phyloP scores from a whole-genome alignment of 2,113 vertebrate species.

The Leiothrix lutea region DNA sequence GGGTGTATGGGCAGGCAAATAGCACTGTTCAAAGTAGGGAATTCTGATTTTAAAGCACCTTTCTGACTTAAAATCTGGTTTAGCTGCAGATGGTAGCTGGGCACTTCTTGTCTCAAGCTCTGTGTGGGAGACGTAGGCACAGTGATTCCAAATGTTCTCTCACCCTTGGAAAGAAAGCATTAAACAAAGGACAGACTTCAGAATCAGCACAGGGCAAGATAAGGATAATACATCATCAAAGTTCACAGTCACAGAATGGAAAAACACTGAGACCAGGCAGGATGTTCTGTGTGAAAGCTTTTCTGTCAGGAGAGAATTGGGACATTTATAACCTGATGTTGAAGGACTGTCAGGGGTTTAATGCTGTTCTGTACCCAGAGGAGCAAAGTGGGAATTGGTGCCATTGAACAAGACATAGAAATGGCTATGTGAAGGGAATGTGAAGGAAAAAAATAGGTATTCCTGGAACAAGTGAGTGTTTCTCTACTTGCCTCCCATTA shows the following conservation, averaged over 20 bases:
- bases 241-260: neutral
- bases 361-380: neutral
- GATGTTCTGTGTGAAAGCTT: neutral
- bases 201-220: neutral
- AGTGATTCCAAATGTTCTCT: neutral
- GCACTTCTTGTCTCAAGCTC: neutral
- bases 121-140: neutral
- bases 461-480: neutral
- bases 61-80: neutral
- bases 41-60: neutral
- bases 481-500: neutral
- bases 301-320: neutral
- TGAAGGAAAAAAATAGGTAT: neutral
- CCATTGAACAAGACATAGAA: neutral
- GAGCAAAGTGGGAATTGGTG: neutral
- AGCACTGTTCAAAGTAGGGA: neutral
- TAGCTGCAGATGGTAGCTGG: neutral
- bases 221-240: neutral
- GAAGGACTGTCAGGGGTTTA: neutral
- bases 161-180: neutral
- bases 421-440: neutral
- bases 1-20: neutral
- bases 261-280: slow-evolving; percentile 12
- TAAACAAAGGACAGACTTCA: neutral
- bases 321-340: neutral